Percentiles rank a stretch among this genome's conserved stretches.
These are phyloP conservation scores for Nipponacmea schrenckii DNA, from an alignment of 2,888 invertebrate genomes.

Conservation along the genomic window DNA sequence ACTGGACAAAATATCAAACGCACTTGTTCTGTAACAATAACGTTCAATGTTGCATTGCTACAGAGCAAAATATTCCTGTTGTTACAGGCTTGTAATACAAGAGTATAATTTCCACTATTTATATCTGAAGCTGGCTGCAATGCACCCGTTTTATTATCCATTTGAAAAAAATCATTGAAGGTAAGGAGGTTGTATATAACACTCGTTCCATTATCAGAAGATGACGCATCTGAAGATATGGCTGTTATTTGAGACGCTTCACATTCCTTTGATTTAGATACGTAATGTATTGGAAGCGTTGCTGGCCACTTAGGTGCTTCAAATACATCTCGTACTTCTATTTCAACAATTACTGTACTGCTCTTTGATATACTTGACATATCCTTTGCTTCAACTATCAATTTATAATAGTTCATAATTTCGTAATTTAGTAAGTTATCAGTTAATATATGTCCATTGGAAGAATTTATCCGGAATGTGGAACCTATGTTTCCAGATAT, in stretches of 20 bases:
- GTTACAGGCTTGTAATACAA: slow-evolving; percentile 28
- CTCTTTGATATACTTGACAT: slow-evolving; percentile 23
- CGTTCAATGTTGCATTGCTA: slow-evolving; percentile 25
- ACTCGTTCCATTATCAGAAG: slow-evolving; percentile 10
- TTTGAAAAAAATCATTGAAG: slow-evolving; percentile 20
- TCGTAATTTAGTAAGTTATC: slow-evolving; percentile 23
- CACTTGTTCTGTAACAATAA: slow-evolving; percentile 21
- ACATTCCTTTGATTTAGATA: slow-evolving; percentile 25
- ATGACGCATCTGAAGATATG: slow-evolving; percentile 26
- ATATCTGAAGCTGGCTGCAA: slow-evolving; percentile 15
- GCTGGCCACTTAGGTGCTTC: slow-evolving; percentile 35
- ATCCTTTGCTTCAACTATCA: slow-evolving; percentile 26
- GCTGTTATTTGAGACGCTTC: slow-evolving; percentile 17
- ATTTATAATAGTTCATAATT: neutral
- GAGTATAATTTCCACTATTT: neutral
- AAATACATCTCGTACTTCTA: slow-evolving; percentile 27
- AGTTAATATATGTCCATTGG: slow-evolving; percentile 22
- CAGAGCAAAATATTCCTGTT: slow-evolving; percentile 20
- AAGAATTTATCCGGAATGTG: slow-evolving; percentile 17
- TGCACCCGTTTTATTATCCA: slow-evolving; percentile 26
- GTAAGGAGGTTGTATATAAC: slow-evolving; percentile 30
- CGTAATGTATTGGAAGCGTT: slow-evolving; percentile 23
- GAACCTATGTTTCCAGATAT: slow-evolving; percentile 9
- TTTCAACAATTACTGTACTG: slow-evolving; percentile 19
- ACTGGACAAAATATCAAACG: slow-evolving; percentile 33